Conservation (phyloP, 1,140 invertebrate species). For the Zaprionus lachaisei region DNA sequence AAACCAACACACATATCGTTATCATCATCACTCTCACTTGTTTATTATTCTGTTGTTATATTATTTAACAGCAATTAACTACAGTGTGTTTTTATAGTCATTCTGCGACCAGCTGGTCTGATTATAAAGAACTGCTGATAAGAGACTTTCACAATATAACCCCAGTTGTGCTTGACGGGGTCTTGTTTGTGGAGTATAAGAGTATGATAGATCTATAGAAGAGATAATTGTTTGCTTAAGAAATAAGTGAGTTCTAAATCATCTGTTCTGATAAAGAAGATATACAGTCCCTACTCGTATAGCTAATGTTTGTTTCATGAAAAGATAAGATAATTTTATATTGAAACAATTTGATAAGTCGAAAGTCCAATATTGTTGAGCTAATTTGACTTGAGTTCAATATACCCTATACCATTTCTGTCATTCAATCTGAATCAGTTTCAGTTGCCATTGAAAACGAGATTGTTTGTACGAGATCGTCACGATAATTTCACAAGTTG, state of each 20-base stretch:
- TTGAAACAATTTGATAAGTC: neutral
- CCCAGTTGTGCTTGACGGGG: slow-evolving; percentile 7
- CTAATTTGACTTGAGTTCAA: neutral
- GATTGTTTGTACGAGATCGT: slow-evolving; percentile 24
- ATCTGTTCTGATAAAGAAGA: neutral
- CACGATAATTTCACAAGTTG: slow-evolving; percentile 28
- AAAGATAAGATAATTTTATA: neutral
- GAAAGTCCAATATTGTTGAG: neutral
- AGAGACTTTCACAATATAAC: slow-evolving; percentile 12
- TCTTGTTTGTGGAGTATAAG: neutral
- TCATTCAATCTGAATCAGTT: neutral
- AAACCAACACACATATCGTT: neutral
- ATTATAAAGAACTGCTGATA: slow-evolving; percentile 16
- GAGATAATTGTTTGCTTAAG: neutral
- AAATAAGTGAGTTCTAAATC: neutral
- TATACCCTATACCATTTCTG: neutral
- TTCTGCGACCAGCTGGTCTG: too few species aligned
- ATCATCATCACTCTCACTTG: neutral
- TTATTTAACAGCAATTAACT: slow-evolving; percentile 7
- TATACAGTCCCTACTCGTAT: neutral
- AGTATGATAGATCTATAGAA: neutral
- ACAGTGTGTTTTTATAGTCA: slow-evolving; percentile 5
- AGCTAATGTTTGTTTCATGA: neutral
- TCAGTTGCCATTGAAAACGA: slow-evolving; percentile 10
- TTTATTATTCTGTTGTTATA: neutral